Conservation (phyloP, 2,113 vertebrate species). For the Planiliza haematocheilus region DNA sequence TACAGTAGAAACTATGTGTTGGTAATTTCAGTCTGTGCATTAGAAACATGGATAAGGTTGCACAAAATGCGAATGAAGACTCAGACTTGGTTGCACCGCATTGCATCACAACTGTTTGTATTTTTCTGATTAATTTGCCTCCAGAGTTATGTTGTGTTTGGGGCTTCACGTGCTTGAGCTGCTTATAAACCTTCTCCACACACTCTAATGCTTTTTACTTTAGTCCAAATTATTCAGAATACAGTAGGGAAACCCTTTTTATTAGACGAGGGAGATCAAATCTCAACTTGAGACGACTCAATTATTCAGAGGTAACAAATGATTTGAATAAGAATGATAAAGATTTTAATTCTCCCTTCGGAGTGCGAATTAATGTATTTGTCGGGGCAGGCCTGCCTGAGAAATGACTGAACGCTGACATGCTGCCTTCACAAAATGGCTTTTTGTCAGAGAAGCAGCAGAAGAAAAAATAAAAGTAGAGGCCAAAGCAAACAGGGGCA, state of each 20-base stretch:
- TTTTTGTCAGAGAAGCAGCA: conserved; percentile 6
- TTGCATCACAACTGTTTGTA: conserved; percentile 9
- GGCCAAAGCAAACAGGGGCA: conserved; percentile 20
- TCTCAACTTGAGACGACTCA: no score
- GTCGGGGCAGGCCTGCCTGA: conserved; percentile 2
- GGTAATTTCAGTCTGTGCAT: no score
- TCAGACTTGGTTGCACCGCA: neutral
- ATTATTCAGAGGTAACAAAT: no score
- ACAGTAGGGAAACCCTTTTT: no score
- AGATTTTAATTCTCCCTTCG: neutral
- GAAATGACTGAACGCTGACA: no score
- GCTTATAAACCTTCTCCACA: neutral
- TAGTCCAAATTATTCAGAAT: neutral
- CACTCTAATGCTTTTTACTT: neutral
- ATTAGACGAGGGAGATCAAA: no score
- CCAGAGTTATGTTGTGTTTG: neutral
- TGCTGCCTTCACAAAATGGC: no score
- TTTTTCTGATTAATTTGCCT: neutral
- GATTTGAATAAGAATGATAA: neutral
- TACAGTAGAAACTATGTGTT: no score
- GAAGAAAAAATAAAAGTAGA: neutral
- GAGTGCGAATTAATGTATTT: neutral
- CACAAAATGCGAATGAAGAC: no score
- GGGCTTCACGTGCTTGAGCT: no score
- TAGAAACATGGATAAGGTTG: no score